Evolutionary conservation across 2,888 invertebrate species (phyloP), one percentile per base, ranked within the genome.

Genomic region (Shargacucullia verbasci): DNA sequence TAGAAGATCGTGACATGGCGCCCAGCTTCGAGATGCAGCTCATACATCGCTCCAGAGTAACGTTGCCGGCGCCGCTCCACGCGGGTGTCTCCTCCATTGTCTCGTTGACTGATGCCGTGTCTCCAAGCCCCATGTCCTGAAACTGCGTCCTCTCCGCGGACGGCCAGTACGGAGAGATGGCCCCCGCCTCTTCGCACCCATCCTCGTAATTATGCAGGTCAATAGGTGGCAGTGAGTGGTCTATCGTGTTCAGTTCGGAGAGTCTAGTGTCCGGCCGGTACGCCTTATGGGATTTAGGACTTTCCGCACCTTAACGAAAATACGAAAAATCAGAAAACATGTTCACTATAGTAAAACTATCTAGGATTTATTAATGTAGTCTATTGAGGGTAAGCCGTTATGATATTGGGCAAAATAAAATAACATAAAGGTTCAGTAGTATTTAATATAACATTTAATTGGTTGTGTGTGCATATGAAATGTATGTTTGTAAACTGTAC

Each of bases 21-120:
- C 97, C 97, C 27, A 97, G 91, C 87, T 97, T 97, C 59, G 97
- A 96, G 82, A 97, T 97, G 84, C 97, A 97, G 82, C 97, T 97
- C 90, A 96, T 95, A 83, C 97, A 97, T 43, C 96, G 88, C 76
- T 95, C 95, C 9, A 95, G 81, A 33, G 88, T 84, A 13, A 89
- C 88, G 44, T 67, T 94, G 86, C 95, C 95, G 92, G 73, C 72
- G 1, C 80, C 80, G 10, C 75, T 76, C 85, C 86, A 85, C 76
- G 87, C 83, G 72, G 72, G 89, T 71, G 72, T 66, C 2, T 84
- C 87, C 1, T 84, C 85, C 0, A 70, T 62, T 0, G 77, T 80
- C 43, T 87, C 89, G 48, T 84, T 84, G 0, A 90, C 90, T 0
- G 90, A 90, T 10, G 81, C 85, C 5, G 90, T 87, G 49, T 90